phyloP scores from a whole-genome alignment of 2,797 vertebrate genomes.

The Uromys caudimaculatus region DNA sequence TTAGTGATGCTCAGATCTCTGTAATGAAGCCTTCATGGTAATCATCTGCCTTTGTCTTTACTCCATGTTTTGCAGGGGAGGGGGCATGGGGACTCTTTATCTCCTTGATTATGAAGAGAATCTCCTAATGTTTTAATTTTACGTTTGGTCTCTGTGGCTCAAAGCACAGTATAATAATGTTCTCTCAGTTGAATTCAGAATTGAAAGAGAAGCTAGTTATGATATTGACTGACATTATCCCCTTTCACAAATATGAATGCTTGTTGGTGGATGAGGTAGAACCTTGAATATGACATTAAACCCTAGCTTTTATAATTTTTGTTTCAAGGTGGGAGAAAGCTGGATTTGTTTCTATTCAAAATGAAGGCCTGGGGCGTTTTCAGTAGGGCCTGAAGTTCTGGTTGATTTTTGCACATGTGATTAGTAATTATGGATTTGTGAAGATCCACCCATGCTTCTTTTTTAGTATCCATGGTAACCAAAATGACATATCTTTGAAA shows the following conservation, averaged over 20 bases:
- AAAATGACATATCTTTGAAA: constrained; percentile 54
- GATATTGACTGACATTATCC: background rate
- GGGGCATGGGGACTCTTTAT: background rate
- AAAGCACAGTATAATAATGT: constrained; percentile 46
- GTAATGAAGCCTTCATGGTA: constrained; percentile 36
- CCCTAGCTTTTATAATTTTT: constrained; percentile 53
- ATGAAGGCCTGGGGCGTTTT: constrained; percentile 36
- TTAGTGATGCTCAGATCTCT: constrained; percentile 45
- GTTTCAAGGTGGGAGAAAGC: constrained; percentile 32
- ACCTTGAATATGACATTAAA: background rate
- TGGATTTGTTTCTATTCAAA: constrained; percentile 57
- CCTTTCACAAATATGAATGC: background rate
- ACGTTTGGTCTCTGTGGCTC: constrained; percentile 26
- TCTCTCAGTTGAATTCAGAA: constrained; percentile 56
- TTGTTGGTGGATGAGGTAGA: background rate
- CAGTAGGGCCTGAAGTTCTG: constrained; percentile 13
- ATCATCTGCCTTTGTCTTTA: constrained; percentile 67
- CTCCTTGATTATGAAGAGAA: constrained; percentile 37
- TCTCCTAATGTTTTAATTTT: constrained; percentile 54
- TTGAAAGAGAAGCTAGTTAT: constrained; percentile 3
- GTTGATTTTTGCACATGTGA: constrained; percentile 65
- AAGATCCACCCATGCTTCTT: constrained; percentile 32
- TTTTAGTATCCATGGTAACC: constrained; percentile 67
- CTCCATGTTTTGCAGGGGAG: background rate
- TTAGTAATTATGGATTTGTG: constrained; percentile 70